Percentiles rank a stretch among this genome's conserved stretches.
Evolutionary conservation across 2,797 vertebrate species (phyloP).

Genomic region (Miichthys miiuy): DNA sequence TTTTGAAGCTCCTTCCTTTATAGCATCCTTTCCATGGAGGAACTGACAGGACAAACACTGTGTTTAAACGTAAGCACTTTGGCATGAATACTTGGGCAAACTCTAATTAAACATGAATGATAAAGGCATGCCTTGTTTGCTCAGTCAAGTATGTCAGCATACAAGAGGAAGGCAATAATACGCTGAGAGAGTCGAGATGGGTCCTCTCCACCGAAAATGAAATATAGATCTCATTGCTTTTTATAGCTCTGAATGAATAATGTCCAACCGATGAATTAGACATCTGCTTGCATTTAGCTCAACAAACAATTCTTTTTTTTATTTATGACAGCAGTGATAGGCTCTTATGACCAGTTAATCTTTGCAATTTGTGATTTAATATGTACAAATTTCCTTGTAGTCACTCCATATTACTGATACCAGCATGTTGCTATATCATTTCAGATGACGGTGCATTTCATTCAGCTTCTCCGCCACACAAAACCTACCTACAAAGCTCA

Average conservation of each 20-base stretch:
- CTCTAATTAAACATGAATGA: constrained; percentile 80
- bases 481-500: constrained; percentile 29
- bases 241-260: constrained; percentile 64
- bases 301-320: constrained; percentile 49
- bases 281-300: constrained; percentile 51
- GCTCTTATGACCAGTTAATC: constrained; percentile 47
- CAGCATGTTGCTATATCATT: constrained; percentile 31
- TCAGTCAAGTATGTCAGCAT: constrained; percentile 67
- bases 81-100: constrained; percentile 61
- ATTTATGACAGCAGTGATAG: constrained; percentile 34
- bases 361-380: constrained; percentile 52
- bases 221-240: constrained; percentile 69
- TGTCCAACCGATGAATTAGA: constrained; percentile 49
- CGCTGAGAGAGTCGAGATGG: constrained; percentile 9
- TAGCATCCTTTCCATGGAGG: constrained; percentile 57
- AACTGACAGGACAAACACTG: constrained; percentile 64
- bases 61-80: constrained; percentile 65
- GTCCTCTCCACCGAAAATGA: constrained; percentile 51
- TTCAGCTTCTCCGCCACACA: constrained; percentile 24
- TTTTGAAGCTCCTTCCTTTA: constrained; percentile 72
- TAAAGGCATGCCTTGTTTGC: constrained; percentile 77
- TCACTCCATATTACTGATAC: constrained; percentile 36
- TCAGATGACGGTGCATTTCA: constrained; percentile 29
- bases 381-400: constrained; percentile 36
- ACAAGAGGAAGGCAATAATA: constrained; percentile 63